Conservation (phyloP, 2,888 invertebrate genomes). For the Lagria hirta region DNA sequence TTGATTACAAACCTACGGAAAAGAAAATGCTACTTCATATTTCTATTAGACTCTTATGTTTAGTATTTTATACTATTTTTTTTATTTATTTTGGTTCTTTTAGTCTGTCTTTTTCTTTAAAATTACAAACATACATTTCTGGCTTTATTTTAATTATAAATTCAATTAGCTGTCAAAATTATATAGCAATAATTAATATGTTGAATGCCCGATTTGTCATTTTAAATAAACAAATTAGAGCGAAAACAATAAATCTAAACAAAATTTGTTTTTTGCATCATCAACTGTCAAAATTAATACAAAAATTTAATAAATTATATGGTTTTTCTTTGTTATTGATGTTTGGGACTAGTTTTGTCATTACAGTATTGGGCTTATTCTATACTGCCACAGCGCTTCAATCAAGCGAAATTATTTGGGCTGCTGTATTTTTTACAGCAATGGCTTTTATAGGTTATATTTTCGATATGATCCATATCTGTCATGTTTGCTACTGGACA, state of each 20-base stretch:
- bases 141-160: too few relatives aligned
- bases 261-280: conserved; percentile 13
- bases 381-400: conserved; percentile 1
- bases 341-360: conserved; percentile 8
- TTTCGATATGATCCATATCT: conserved; percentile 4
- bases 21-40: too few relatives aligned
- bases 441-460: background rate
- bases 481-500: conserved; percentile 10
- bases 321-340: conserved; percentile 9
- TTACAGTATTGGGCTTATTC: conserved; percentile 2
- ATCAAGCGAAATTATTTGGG: background rate
- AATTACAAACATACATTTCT: too few relatives aligned
- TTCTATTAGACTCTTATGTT: too few relatives aligned
- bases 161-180: too few relatives aligned
- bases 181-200: too few relatives aligned
- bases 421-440: background rate
- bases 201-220: conserved; percentile 4
- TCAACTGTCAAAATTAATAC: conserved; percentile 7
- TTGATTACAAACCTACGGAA: too few relatives aligned
- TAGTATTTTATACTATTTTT: too few relatives aligned
- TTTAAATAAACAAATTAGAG: conserved; percentile 10
- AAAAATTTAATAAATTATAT: conserved; percentile 11
- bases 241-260: too few relatives aligned
- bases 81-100: too few relatives aligned
- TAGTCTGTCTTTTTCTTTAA: too few relatives aligned